These are phyloP conservation scores for Urocitellus parryii DNA, from an alignment of 2,113 vertebrate genomes.

Conservation along the genomic window DNA sequence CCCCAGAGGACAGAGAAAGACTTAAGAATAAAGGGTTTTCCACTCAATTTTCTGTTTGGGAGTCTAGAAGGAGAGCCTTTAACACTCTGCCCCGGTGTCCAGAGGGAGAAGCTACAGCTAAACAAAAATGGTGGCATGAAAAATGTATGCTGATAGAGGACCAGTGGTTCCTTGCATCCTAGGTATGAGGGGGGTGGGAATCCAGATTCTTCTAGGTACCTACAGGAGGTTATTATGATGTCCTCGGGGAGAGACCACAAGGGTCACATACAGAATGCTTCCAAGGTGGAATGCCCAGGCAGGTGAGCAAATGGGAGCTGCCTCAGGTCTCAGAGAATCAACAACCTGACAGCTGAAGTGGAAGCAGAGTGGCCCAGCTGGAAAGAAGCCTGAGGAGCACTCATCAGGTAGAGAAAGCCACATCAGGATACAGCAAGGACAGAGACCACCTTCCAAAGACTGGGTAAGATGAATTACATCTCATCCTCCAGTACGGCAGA, in stretches of 20 bases:
- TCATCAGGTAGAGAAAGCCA: background rate
- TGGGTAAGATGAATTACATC: background rate
- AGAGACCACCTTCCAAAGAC: background rate
- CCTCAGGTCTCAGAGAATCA: background rate
- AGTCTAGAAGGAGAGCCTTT: background rate
- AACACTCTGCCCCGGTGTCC: fast-evolving
- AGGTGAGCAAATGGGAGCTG: background rate
- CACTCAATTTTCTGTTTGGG: background rate
- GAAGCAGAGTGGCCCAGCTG: fast-evolving
- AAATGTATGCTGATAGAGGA: background rate
- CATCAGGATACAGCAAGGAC: background rate
- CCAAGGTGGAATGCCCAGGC: background rate
- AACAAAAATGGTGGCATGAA: background rate
- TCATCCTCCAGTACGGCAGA: background rate
- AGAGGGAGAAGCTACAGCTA: background rate
- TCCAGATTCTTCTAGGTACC: background rate
- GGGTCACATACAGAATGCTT: background rate
- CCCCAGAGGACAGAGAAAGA: background rate
- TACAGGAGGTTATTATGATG: background rate
- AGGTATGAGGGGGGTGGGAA: background rate
- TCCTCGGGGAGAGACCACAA: background rate
- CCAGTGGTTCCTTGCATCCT: background rate
- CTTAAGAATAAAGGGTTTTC: background rate
- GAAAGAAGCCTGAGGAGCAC: background rate
- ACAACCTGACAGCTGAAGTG: background rate